These are phyloP conservation scores for Eutolmus rufibarbis DNA, from an alignment of 2,888 invertebrate species.

Conservation along the genomic window DNA sequence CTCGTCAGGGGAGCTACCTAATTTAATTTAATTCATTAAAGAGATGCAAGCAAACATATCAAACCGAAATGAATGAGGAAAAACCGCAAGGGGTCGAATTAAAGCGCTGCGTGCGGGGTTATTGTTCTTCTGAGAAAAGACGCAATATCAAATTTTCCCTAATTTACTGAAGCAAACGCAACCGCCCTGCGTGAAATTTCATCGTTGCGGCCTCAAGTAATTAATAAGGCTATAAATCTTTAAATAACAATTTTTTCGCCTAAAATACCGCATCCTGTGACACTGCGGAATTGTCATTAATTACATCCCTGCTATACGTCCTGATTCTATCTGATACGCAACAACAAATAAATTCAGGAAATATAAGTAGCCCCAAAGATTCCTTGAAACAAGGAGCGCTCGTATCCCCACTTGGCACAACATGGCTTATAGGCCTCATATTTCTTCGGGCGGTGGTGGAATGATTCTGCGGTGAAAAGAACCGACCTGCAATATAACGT, in stretches of 20 bases:
- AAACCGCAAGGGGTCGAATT: background rate
- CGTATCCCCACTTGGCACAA: background rate
- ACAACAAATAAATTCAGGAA: slow-evolving; percentile 3
- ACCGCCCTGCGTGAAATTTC: background rate
- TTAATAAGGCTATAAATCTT: slow-evolving; percentile 19
- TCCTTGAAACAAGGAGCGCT: background rate
- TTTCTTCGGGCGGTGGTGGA: background rate
- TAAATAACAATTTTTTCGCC: slow-evolving; percentile 26
- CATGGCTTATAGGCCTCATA: slow-evolving; percentile 16
- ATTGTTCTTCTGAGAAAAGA: background rate
- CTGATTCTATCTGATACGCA: slow-evolving; percentile 8
- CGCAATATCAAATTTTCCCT: background rate
- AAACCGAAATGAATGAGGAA: background rate
- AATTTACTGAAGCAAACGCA: background rate
- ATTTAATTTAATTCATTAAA: background rate
- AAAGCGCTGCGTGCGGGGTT: background rate
- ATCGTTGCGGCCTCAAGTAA: background rate
- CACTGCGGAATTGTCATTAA: slow-evolving; percentile 27
- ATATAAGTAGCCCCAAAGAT: slow-evolving; percentile 1
- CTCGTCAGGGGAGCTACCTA: background rate
- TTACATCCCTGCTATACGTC: background rate
- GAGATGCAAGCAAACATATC: background rate
- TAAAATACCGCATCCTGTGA: slow-evolving; percentile 11
- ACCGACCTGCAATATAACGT: slow-evolving; percentile 19
- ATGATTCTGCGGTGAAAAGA: background rate